Evolutionary conservation across 2,888 invertebrate genomes (phyloP).

Genomic region (Anthophora plumipes): DNA sequence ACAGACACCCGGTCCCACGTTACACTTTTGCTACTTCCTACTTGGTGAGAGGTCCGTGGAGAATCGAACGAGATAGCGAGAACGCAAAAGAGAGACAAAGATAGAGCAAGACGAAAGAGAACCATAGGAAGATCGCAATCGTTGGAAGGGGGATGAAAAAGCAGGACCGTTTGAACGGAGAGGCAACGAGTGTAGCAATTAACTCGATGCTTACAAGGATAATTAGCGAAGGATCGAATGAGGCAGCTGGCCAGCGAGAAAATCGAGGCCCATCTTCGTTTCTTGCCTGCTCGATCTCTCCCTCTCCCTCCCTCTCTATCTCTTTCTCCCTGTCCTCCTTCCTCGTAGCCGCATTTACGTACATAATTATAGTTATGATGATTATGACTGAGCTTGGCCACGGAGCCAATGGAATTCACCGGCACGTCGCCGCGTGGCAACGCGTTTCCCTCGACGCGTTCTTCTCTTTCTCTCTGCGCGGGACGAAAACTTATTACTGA

Average conservation of each 20-base stretch:
- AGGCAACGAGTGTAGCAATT: slow-evolving; percentile 79
- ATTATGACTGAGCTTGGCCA: slow-evolving; percentile 76
- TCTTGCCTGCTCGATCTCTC: slow-evolving; percentile 35
- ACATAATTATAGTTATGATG: slow-evolving; percentile 83
- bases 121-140: slow-evolving; percentile 6
- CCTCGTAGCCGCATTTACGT: slow-evolving; percentile 78
- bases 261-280: slow-evolving; percentile 62
- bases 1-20: slow-evolving; percentile 77
- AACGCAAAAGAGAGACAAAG: neutral
- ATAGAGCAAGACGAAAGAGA: neutral
- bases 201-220: slow-evolving; percentile 82
- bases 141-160: slow-evolving; percentile 52
- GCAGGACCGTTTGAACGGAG: slow-evolving; percentile 63
- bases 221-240: slow-evolving; percentile 82
- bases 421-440: slow-evolving; percentile 45
- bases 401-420: slow-evolving; percentile 63
- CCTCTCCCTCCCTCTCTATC: neutral
- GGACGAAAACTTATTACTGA: slow-evolving; percentile 56
- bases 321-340: slow-evolving; percentile 16
- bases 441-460: slow-evolving; percentile 21
- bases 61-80: slow-evolving; percentile 21
- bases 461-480: neutral
- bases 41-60: slow-evolving; percentile 48
- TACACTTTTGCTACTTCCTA: slow-evolving; percentile 73
- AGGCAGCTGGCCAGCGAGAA: slow-evolving; percentile 82